Base-by-base conservation (phyloP, 2,888 invertebrate genomes). In the Atherix ibis region DNA sequence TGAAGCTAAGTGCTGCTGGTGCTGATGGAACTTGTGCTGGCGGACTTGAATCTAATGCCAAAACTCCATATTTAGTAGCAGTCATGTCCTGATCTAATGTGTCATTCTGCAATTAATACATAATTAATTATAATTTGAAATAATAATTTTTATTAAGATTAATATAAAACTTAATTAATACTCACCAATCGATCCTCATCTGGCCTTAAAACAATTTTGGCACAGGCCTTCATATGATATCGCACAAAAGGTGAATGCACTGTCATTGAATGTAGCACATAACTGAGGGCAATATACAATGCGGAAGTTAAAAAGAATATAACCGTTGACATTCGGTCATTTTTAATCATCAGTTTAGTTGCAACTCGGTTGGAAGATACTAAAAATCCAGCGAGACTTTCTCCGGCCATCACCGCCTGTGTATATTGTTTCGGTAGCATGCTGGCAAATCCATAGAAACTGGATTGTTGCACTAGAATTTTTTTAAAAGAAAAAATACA, bases 391-490 rank as follows among this genome's bases (percentile, higher is more conserved):
- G 89, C 63, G 39, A 62, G 51, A 80, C 89, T 91, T 70, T 91
- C 91, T 39, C 91, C 91, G 4, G 83, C 82, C 91, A 91, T 91
- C 2, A 91, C 87, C 19, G 91, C 89, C 58, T 91, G 89, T 0
- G 89, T 91, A 51, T 89, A 91, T 42, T 81, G 76, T 31, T 62
- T 61, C 15, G 91, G 91, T 41, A 91, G 64, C 75, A 89, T 89
- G 39, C 88, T 87, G 2, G 89, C 85, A 55, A 87, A 89, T 3
- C 91, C 91, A 54, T 91, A 91, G 61, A 89, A 91, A 51, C 89
- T 89, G 1, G 88, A 88, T 56, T 91, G 91, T 58, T 91, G 91
- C 37, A 91, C 80, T 68, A 34, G 3, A 44, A 46, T 9, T 13
- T 22, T 22, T 22, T 22, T n/a, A n/a, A n/a, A n/a, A n/a, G n/a